These are phyloP conservation scores for Diplolepis rosae DNA, from an alignment of 2,888 invertebrate genomes.

Conservation along the genomic window DNA sequence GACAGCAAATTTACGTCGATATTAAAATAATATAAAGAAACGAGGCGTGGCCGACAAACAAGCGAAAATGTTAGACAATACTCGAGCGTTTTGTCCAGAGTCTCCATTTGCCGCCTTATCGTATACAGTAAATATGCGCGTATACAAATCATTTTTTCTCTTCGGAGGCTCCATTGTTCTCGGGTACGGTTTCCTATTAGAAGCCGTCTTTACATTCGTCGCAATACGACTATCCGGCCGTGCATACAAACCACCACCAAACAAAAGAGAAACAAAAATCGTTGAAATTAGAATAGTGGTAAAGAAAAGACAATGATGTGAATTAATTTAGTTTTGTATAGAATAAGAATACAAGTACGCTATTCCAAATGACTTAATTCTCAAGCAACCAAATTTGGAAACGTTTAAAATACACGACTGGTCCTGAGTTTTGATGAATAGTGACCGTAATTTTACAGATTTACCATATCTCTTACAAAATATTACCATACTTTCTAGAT, in stretches of 20 bases:
- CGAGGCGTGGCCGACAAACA: constrained; percentile 30
- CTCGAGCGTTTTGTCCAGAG: constrained; percentile 30
- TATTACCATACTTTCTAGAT: too few species aligned
- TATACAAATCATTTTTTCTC: constrained; percentile 31
- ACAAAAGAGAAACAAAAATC: constrained; percentile 15
- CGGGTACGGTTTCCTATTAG: constrained; percentile 24
- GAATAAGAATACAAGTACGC: not conserved
- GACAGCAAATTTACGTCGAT: constrained; percentile 31
- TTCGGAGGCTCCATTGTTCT: constrained; percentile 28
- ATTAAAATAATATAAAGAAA: constrained; percentile 31
- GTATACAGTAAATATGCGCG: constrained; percentile 29
- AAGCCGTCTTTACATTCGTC: constrained; percentile 30
- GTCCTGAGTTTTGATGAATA: too few species aligned
- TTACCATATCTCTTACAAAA: too few species aligned
- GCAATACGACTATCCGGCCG: constrained; percentile 25
- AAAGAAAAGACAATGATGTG: constrained; percentile 6
- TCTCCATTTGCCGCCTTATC: constrained; percentile 29
- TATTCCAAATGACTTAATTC: not conserved
- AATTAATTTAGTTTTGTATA: constrained; percentile 17
- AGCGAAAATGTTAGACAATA: constrained; percentile 29
- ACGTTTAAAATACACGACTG: too few species aligned
- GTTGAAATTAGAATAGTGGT: constrained; percentile 15
- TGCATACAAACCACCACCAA: constrained; percentile 20
- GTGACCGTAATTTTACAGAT: too few species aligned
- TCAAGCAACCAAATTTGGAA: not conserved